Evolutionary conservation across 35 echinoderm and acorn worm genomes (phyloP).

Genomic region (Strongylocentrotus purpuratus): DNA sequence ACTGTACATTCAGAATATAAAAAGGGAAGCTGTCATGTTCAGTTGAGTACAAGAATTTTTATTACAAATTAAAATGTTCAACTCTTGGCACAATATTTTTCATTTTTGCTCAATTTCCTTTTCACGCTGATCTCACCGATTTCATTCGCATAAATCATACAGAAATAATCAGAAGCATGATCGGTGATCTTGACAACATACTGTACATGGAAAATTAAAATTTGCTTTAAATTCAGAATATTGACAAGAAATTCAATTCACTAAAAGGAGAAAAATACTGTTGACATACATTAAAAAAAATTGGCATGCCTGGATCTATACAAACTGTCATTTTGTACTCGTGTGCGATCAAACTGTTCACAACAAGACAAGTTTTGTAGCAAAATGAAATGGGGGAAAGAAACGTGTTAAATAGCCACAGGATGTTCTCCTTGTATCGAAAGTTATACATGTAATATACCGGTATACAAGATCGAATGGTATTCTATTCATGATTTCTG

Average conservation of each 20-base stretch:
- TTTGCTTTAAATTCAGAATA: not conserved
- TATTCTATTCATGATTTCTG: too few relatives aligned
- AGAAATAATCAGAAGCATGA: not conserved
- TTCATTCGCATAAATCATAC: not conserved
- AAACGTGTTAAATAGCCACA: too few relatives aligned
- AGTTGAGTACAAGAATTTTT: not conserved
- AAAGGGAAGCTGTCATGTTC: not conserved
- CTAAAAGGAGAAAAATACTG: not conserved
- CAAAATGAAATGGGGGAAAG: too few relatives aligned
- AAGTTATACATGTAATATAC: too few relatives aligned
- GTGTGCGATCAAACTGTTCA: too few relatives aligned
- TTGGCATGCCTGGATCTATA: too few relatives aligned
- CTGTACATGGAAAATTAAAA: not conserved
- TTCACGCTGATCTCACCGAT: not conserved
- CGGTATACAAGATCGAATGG: too few relatives aligned
- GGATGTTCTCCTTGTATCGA: too few relatives aligned
- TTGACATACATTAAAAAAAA: not conserved
- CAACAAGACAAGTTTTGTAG: too few relatives aligned
- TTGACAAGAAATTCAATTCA: not conserved
- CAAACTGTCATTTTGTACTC: too few relatives aligned
- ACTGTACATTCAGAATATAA: too few relatives aligned
- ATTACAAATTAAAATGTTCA: conserved; percentile 20
- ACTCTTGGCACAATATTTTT: not conserved
- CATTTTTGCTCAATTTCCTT: not conserved
- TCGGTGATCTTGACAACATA: not conserved